Conservation (phyloP, 2,113 vertebrate species). For the Oxyura jamaicensis region DNA sequence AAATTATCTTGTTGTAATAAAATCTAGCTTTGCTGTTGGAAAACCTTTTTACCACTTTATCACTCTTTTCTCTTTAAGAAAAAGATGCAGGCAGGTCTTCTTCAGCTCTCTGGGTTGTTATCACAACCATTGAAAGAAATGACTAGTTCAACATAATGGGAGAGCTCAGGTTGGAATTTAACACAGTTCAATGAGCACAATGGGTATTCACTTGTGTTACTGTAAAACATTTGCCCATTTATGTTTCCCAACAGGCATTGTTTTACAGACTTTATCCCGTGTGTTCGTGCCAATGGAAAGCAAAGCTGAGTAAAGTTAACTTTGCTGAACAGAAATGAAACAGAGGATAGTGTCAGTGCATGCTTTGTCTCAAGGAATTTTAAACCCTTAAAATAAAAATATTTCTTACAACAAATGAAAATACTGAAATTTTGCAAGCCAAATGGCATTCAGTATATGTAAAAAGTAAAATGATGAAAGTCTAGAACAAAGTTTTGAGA, state of each 20-base stretch:
- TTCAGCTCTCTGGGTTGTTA: neutral
- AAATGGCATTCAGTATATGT: neutral
- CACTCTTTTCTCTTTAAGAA: neutral
- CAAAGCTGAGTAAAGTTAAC: neutral
- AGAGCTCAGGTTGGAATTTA: neutral
- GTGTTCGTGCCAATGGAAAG: neutral
- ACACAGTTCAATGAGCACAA: neutral
- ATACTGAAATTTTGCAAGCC: neutral
- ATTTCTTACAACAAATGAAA: neutral
- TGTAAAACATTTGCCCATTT: neutral
- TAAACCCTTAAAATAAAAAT: neutral
- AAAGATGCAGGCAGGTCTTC: neutral
- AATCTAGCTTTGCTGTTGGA: neutral
- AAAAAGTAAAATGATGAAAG: neutral
- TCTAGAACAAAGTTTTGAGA: neutral
- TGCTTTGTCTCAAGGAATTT: neutral
- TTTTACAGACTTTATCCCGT: neutral
- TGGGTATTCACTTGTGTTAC: neutral
- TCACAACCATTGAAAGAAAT: neutral
- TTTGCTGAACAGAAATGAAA: neutral
- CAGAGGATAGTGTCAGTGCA: neutral
- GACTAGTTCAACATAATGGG: neutral
- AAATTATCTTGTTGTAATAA: neutral
- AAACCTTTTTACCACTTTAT: neutral
- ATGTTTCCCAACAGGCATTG: neutral